Conservation (phyloP, 1,140 invertebrate genomes). For the Ostrea edulis region DNA sequence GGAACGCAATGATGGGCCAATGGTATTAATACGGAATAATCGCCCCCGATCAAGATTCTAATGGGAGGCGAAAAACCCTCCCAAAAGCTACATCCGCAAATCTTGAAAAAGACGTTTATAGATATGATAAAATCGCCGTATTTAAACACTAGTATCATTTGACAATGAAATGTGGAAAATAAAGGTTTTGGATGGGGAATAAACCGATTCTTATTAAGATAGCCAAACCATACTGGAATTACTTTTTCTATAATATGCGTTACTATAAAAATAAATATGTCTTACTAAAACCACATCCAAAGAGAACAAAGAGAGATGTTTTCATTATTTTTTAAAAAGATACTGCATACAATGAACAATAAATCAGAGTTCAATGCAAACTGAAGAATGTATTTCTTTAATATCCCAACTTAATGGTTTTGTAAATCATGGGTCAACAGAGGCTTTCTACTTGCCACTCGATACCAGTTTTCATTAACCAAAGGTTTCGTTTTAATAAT, state of each 20-base stretch:
- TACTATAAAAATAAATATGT: no score
- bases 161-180: slow-evolving; percentile 6
- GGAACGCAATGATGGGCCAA: slow-evolving; percentile 2
- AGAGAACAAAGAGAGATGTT: background rate
- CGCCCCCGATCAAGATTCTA: background rate
- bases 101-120: slow-evolving; percentile 28
- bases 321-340: background rate
- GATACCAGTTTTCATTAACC: slow-evolving; percentile 1
- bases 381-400: background rate
- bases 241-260: no score
- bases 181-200: background rate
- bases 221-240: background rate
- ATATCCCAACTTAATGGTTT: background rate
- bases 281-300: no score
- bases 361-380: background rate
- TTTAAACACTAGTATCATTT: background rate
- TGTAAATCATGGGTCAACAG: background rate
- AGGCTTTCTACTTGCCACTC: background rate
- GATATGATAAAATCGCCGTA: background rate
- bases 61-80: background rate
- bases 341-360: background rate
- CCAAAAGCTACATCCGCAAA: background rate
- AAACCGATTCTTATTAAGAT: slow-evolving; percentile 26
- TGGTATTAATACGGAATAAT: slow-evolving; percentile 5
- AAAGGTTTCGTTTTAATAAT: background rate